Conservation (phyloP, 2,113 vertebrate species). For the Parus major region DNA sequence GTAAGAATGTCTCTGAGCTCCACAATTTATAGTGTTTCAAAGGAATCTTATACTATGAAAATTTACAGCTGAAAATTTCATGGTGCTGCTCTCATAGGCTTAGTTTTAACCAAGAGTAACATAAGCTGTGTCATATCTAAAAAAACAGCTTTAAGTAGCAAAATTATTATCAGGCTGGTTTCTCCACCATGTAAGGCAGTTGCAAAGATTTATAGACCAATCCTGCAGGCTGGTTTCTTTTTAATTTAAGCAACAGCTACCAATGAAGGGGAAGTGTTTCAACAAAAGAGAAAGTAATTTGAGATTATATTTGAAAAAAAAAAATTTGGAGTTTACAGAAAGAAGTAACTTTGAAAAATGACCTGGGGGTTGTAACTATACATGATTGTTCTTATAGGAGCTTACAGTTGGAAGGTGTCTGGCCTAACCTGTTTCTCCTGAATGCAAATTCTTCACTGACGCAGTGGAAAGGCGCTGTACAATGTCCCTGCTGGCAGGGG, state of each 20-base stretch:
- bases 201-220: slow-evolving; percentile 6
- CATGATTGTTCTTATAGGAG: slow-evolving; percentile 10
- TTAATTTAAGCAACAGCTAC: background rate
- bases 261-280: background rate
- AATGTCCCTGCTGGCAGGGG: background rate
- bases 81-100: background rate
- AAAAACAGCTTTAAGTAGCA: background rate
- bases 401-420: background rate
- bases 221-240: background rate
- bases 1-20: background rate
- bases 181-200: background rate
- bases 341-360: slow-evolving; percentile 15
- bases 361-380: background rate
- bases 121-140: background rate
- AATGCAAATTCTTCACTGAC: slow-evolving; percentile 26
- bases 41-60: background rate
- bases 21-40: background rate
- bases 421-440: slow-evolving; percentile 51
- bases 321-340: background rate
- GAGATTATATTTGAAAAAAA: background rate
- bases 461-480: background rate
- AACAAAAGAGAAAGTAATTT: background rate
- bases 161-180: background rate
- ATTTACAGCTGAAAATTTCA: background rate
- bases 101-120: background rate